Conservation (phyloP, 2,113 vertebrate species). For the Megaleporinus macrocephalus region DNA sequence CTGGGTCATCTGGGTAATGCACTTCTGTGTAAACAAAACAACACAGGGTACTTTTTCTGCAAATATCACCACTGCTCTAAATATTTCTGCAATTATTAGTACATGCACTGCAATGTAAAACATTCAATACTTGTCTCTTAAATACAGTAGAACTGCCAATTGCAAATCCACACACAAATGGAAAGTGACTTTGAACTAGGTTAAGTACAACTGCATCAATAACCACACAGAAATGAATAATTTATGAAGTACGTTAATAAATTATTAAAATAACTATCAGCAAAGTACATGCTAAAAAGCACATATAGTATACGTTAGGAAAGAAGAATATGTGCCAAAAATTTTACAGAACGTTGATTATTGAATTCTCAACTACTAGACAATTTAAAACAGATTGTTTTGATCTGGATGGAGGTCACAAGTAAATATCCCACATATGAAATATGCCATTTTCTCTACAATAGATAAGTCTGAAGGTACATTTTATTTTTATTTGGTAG, state of each 20-base stretch:
- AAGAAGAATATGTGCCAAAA: slow-evolving; percentile 9
- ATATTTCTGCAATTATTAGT: slow-evolving; percentile 4
- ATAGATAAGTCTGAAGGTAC: not conserved
- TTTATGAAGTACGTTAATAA: slow-evolving; percentile 46
- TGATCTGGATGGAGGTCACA: not conserved
- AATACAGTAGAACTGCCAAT: slow-evolving; percentile 6
- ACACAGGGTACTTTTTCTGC: not conserved
- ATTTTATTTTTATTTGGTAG: not conserved
- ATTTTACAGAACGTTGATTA: slow-evolving; percentile 32
- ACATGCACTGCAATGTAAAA: not conserved
- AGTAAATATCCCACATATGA: not conserved
- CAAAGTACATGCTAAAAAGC: slow-evolving; percentile 44
- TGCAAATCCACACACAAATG: not conserved
- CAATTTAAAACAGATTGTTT: not conserved
- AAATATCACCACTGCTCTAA: slow-evolving; percentile 10
- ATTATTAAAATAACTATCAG: slow-evolving; percentile 57
- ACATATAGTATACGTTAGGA: slow-evolving; percentile 22
- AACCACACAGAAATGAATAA: slow-evolving; percentile 43
- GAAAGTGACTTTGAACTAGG: slow-evolving; percentile 36
- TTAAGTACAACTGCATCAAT: slow-evolving; percentile 39
- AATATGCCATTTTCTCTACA: not conserved
- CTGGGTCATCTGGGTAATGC: slow-evolving; percentile 46
- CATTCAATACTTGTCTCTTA: not conserved
- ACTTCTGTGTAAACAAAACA: slow-evolving; percentile 45
- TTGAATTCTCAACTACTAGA: not conserved